Evolutionary conservation across 2,888 invertebrate genomes (phyloP), one percentile per base, ranked within the genome.

Genomic region (Sinopyrophorus schimmeli): DNA sequence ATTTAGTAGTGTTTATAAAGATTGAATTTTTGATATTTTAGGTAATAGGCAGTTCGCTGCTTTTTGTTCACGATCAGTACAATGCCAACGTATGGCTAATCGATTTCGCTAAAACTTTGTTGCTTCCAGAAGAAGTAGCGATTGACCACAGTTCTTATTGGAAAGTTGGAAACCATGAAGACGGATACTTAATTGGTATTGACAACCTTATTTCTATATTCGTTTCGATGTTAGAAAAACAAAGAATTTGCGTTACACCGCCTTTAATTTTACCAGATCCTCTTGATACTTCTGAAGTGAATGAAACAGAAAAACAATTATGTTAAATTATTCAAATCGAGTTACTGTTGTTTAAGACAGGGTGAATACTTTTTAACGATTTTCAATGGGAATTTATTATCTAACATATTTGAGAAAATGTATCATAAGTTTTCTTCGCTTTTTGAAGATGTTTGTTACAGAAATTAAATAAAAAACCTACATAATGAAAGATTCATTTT

Each of bases 101-200:
- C 59, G 97, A 98, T 75, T 98, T 98, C 70, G 96, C 97, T 32
- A 98, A 98, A 76, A 94, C 95, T 1, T 81, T 92, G 30, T 82
- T 84, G 7, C 78, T 96, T 21, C 91, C 93, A 0, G 80, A 82
- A 1, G 81, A 85, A 53, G 75, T 87, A 51, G 77, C 72, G 23
- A 89, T 94, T 47, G 82, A 84, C 64, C 96, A 96, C 73, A 82
- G 82, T 53, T 81, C 86, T 12, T 83, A 84, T 39, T 96, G 96
- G 96, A 86, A 86, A 67, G 93, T 94, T 50, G 95, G 95, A 26
- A 96, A 94, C 74, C 95, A 94, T 69, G 96, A 96, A 77, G 96
- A 96, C 68, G 96, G 96, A 53, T 96, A 95, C 76, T 79, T 95
- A 59, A 89, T 91, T 56, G 96, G 96, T 51, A 80, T 96, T 37